These are phyloP conservation scores for Megamerina dolium DNA, from an alignment of 2,888 invertebrate species.

Conservation along the genomic window DNA sequence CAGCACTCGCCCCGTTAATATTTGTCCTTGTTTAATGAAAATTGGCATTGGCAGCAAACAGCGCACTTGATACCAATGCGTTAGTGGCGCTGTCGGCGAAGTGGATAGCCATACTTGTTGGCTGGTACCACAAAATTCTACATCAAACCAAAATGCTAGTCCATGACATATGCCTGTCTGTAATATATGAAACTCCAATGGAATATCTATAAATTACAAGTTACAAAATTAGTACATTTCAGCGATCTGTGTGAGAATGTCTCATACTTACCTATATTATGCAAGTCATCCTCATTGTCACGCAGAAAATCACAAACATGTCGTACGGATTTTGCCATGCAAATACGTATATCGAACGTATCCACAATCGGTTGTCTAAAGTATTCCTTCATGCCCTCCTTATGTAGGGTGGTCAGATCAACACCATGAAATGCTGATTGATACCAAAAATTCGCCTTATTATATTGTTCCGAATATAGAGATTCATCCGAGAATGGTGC, in stretches of 20 bases:
- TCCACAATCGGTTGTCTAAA: conserved; percentile 97
- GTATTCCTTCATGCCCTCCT: conserved; percentile 93
- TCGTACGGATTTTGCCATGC: conserved; percentile 88
- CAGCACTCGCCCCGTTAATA: conserved; percentile 78
- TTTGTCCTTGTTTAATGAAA: conserved; percentile 90
- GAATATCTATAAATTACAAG: conserved; percentile 61
- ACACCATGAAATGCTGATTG: conserved; percentile 98
- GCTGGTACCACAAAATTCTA: conserved; percentile 85
- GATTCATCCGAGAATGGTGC: conserved; percentile 98
- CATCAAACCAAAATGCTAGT: conserved; percentile 99
- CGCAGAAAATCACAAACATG: conserved; percentile 91
- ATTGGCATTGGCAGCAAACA: conserved; percentile 91
- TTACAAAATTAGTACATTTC: not conserved
- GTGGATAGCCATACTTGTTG: conserved; percentile 96
- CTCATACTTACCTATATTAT: conserved; percentile 75
- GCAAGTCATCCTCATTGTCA: conserved; percentile 88
- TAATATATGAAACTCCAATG: conserved; percentile 84
- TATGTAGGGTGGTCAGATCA: conserved; percentile 83
- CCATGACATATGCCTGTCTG: conserved; percentile 95
- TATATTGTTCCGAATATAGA: conserved; percentile 95
- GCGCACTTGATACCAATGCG: conserved; percentile 99
- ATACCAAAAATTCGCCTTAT: conserved; percentile 99
- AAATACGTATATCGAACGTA: conserved; percentile 96
- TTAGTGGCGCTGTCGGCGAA: conserved; percentile 93
- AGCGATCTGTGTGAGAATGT: not conserved